Conservation (phyloP, 2,888 invertebrate species). For the Prosapia bicincta region DNA sequence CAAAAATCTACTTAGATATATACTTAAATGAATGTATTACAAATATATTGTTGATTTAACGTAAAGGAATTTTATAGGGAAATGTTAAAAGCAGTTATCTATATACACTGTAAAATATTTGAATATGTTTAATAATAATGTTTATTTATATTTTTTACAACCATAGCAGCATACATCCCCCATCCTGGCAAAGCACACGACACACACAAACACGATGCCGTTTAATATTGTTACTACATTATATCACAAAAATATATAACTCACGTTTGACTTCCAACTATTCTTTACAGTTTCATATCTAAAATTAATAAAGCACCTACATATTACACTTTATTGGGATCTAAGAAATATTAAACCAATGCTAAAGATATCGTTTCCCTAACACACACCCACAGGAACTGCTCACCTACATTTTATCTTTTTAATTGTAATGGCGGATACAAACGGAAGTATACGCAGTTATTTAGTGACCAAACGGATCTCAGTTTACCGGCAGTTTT, state of each 20-base stretch:
- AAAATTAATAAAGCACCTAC: conserved; percentile 2
- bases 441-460: too few species aligned
- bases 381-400: neutral
- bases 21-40: neutral
- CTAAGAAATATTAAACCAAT: neutral
- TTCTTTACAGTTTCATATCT: neutral
- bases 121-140: neutral
- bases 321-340: neutral
- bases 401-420: neutral
- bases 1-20: neutral
- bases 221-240: neutral
- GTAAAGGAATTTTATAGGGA: too few species aligned
- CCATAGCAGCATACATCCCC: neutral
- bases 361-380: neutral
- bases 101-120: neutral
- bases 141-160: neutral
- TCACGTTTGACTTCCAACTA: neutral
- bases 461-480: too few species aligned
- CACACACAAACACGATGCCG: neutral
- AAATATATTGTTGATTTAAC: too few species aligned
- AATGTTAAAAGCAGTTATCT: neutral
- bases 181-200: neutral
- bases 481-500: too few species aligned
- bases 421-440: neutral
- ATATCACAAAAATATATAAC: neutral